phyloP scores from a whole-genome alignment of 2,888 invertebrate species.

The Blomia tropicalis region DNA sequence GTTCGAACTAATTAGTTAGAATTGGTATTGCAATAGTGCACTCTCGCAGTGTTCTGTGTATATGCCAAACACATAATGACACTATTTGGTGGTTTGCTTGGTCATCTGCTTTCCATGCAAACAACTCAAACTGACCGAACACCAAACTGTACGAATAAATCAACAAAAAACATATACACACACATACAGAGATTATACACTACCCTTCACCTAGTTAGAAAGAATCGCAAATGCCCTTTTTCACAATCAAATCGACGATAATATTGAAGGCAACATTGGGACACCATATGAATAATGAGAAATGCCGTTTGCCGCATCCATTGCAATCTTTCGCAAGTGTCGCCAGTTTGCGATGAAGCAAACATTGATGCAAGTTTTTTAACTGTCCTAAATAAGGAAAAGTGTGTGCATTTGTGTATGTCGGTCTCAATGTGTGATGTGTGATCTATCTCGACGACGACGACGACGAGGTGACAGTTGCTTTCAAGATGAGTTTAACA shows the following conservation, averaged over 20 bases:
- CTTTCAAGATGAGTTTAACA: background rate
- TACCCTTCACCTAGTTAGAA: constrained; percentile 12
- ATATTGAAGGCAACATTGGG: background rate
- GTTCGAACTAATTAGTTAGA: too few relatives aligned
- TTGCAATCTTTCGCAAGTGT: constrained; percentile 8
- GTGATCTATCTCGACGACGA: constrained; percentile 2
- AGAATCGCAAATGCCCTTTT: too few relatives aligned
- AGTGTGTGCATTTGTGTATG: too few relatives aligned
- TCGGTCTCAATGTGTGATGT: too few relatives aligned
- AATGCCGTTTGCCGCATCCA: constrained; percentile 2
- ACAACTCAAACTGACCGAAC: too few relatives aligned
- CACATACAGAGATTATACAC: background rate
- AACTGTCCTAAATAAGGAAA: constrained; percentile 14
- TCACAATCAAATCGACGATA: background rate
- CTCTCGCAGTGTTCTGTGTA: too few relatives aligned
- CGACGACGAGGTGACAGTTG: constrained; percentile 3
- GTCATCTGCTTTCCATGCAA: too few relatives aligned
- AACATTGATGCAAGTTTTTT: background rate
- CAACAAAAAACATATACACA: too few relatives aligned
- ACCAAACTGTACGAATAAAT: too few relatives aligned
- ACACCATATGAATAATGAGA: background rate
- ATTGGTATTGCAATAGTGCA: too few relatives aligned
- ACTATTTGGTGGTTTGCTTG: too few relatives aligned
- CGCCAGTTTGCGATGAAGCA: background rate
- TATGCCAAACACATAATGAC: too few relatives aligned